These are phyloP conservation scores for Spodoptera frugiperda DNA, from an alignment of 1,140 invertebrate genomes.

Conservation along the genomic window DNA sequence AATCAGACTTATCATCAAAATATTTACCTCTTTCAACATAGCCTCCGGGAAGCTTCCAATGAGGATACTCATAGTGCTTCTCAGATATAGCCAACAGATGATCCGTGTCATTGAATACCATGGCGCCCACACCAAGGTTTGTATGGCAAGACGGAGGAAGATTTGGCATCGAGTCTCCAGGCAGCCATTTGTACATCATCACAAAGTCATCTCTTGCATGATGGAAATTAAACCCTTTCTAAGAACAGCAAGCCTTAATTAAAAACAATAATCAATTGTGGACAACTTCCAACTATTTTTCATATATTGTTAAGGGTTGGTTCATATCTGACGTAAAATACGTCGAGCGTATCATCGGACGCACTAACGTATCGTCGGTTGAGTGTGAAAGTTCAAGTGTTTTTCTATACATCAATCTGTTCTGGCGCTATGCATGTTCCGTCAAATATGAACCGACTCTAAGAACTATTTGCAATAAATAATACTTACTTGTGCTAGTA, in stretches of 20 bases:
- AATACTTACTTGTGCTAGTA: constrained; percentile 89
- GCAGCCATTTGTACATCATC: constrained; percentile 94
- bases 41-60: constrained; percentile 97
- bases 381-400: too few relatives aligned
- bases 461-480: neutral
- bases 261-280: constrained; percentile 50
- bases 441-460: too few relatives aligned
- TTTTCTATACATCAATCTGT: too few relatives aligned
- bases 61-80: constrained; percentile 88
- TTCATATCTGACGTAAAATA: too few relatives aligned
- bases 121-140: constrained; percentile 94
- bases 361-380: too few relatives aligned
- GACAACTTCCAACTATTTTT: constrained; percentile 13
- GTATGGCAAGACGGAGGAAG: constrained; percentile 95
- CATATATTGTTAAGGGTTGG: too few relatives aligned
- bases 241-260: constrained; percentile 73
- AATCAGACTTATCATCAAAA: neutral
- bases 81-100: constrained; percentile 94
- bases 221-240: constrained; percentile 95
- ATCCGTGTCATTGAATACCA: constrained; percentile 92
- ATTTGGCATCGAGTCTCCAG: constrained; percentile 85
- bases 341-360: too few relatives aligned
- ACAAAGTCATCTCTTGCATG: constrained; percentile 93
- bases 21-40: constrained; percentile 93
- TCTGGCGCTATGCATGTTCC: too few relatives aligned